Evolutionary conservation across 2,113 vertebrate species (phyloP).

Genomic region (Barbus barbus): DNA sequence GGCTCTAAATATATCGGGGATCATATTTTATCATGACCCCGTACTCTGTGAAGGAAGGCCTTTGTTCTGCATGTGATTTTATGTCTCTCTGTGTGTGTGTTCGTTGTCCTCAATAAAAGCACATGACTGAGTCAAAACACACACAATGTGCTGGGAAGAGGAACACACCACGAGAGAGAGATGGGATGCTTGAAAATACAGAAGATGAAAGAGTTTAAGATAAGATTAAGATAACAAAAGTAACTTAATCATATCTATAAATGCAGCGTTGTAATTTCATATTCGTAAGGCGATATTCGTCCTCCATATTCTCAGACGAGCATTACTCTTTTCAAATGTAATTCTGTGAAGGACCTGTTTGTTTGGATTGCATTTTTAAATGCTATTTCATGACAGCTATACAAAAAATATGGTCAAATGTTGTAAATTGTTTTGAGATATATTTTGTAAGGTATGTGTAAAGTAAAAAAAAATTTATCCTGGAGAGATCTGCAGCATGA

Average conservation of each 20-base stretch:
- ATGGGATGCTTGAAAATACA: background rate
- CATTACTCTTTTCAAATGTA: background rate
- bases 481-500: background rate
- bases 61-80: conserved; percentile 22
- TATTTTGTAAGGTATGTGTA: background rate
- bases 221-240: conserved; percentile 13
- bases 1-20: conserved; percentile 34
- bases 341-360: background rate
- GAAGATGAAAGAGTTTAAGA: conserved; percentile 1
- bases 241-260: background rate
- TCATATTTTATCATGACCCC: conserved; percentile 34
- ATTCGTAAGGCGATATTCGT: background rate
- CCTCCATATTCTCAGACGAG: background rate
- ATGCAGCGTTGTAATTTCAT: background rate
- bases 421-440: background rate
- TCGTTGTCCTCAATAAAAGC: conserved; percentile 23
- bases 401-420: background rate
- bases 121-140: conserved; percentile 18
- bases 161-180: background rate
- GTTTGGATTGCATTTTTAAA: background rate
- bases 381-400: background rate
- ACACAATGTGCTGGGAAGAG: conserved; percentile 7
- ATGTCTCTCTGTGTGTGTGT: conserved; percentile 17
- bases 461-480: background rate
- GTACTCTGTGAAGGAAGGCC: conserved; percentile 22